Base-by-base conservation (phyloP, 2,797 vertebrate genomes). In the Falco peregrinus region DNA sequence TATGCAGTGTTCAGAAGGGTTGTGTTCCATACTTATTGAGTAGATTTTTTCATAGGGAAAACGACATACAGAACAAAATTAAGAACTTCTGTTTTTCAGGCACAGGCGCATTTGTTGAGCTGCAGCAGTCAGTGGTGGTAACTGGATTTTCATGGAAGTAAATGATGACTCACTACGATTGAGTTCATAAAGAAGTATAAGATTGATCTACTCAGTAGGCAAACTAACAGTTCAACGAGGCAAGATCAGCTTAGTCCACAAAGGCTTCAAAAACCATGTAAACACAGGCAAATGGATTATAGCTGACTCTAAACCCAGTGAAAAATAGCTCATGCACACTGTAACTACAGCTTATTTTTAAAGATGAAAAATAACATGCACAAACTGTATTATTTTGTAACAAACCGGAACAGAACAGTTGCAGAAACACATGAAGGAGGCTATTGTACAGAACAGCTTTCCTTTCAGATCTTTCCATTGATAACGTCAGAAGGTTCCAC, bases 401-500 rank as follows among this genome's bases (percentile, higher is more conserved):
- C 26, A 83, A 91, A 78, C 57, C 6, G 7, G 87, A 96, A 86
- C 41, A 87, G 81, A 96, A 91, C 68, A 92, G 35, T 96, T 93
- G 73, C 95, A 97, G 75, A 91, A 94, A 94, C 64, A 95, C 15
- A 89, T 48, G 64, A 83, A 92, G 89, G n/a, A 89, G 57, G 84
- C 71, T 89, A 92, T 82, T 89, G 87, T 83, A 90, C 16, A 57
- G 64, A 96, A 89, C 76, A 82, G 85, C 39, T 85, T 92, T 96
- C 89, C 84, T 94, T 96, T 95, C 61, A 94, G 88, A 69, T 89
- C 79, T 87, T 96, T 93, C 61, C 85, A 96, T 74, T 93, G 95
- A 94, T 95, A 94, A 89, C 80, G 68, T 97, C 94, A 93, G 73
- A 97, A 94, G 91, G 95, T 92, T 97, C 87, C 90, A 94, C 56